Conservation (phyloP, 53 echinoderm and acorn worm genomes). For the Apostichopus leukothele region DNA sequence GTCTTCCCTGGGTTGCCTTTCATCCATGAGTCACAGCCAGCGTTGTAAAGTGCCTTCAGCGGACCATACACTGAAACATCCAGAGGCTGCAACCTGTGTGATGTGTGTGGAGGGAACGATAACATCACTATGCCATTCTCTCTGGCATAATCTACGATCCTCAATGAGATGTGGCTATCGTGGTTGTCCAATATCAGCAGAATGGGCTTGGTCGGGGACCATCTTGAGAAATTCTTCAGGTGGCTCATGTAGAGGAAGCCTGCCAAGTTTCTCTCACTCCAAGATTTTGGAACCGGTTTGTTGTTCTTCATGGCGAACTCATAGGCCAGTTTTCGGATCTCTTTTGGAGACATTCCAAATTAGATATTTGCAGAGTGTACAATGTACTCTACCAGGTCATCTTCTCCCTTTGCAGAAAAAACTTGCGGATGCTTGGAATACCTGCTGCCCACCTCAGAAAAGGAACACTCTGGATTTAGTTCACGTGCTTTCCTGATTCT, state of each 20-base stretch:
- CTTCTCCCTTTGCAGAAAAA: background rate
- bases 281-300: constrained; percentile 6
- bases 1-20: constrained; percentile 30
- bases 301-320: background rate
- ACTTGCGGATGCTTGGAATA: constrained; percentile 2
- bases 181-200: constrained; percentile 27
- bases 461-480: background rate
- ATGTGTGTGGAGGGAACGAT: constrained; percentile 8
- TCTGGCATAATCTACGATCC: background rate
- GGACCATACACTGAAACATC: constrained; percentile 32
- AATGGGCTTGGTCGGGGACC: background rate
- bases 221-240: background rate
- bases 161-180: constrained; percentile 22
- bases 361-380: background rate
- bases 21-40: constrained; percentile 27
- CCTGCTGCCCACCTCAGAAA: background rate
- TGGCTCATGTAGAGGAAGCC: background rate
- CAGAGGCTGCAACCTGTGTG: constrained; percentile 28
- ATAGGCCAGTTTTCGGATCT: constrained; percentile 22
- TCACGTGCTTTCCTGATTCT: constrained; percentile 1
- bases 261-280: background rate
- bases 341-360: background rate
- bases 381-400: constrained; percentile 10
- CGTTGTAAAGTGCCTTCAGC: background rate
- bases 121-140: constrained; percentile 23